Base-by-base conservation (phyloP, 2,797 vertebrate genomes). In the Neomorphus geoffroyi region DNA sequence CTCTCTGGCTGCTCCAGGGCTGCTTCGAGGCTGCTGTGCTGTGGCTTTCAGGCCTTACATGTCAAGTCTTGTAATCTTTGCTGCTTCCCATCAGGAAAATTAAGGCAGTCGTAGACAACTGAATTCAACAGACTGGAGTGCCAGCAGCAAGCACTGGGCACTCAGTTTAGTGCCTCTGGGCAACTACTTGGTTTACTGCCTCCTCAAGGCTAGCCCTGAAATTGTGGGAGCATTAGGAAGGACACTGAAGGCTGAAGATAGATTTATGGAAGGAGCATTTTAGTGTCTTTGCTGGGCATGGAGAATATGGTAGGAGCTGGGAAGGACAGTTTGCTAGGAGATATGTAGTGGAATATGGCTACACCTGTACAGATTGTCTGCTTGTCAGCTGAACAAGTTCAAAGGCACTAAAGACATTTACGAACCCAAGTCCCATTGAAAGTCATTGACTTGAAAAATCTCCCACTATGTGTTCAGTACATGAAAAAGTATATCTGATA, bases 1-100 rank as follows among this genome's bases (percentile, higher is more conserved):
- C 70, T 95, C 79, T 97, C 93, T 94, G 93, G 60, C 90, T 96
- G 88, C 95, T 93, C 96, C 90, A 92, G 94, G 61, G 91, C 93
- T 93, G 92, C 95, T 97, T 94, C 53, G 75, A 92, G 96, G 94
- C 83, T 82, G 58, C 89, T 85, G 54, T 87, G 92, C 86, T 86
- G 54, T 70, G 93, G 92, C 93, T 96, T 88, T 74, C 53, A 11
- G 77, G 96, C 84, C 79, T 94, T 70, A 73, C 85, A 70, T 0
- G 14, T 96, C 94, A 97, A 93, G 51, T 92, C 78, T 96, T 15
- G 2, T 80, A 62, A 94, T 75, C 86, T 93, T 89, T 93, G 87
- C 96, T 95, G 82, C 81, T 46, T 66, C 9, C 50, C 18, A 10
- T 81, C 91, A 96, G 83, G 90, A 95, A 50, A 69, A 91, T 67